Evolutionary conservation across 1,140 invertebrate genomes (phyloP), one percentile per base, ranked within the genome.

Genomic region (Schlechtendalia chinensis): DNA sequence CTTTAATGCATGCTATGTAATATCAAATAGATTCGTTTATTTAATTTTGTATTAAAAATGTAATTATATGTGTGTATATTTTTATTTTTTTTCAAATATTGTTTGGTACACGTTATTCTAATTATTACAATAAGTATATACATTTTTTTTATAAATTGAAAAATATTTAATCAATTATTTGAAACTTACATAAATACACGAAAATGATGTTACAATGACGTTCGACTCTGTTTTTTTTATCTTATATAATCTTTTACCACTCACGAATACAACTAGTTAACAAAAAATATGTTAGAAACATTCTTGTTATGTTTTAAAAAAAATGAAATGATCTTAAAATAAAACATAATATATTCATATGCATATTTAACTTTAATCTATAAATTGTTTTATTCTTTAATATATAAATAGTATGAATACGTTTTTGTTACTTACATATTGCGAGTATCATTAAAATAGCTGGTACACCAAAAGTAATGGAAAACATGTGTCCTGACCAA

Each of bases 401-500:
- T 39, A 39, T 39, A 39, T 39, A 4, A 39, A 39, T 39, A 4
- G 32, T 39, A 39, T 39, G 17, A 61, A 61, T 3, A 61, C 19
- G 29, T 14, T 19, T n/a, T 16, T 75, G 1, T 45, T 75, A 53
- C 88, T 89, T 88, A 94, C 93, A 84, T 74, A 95, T 89, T 5
- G 95, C 93, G n/a, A 93, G 74, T 19, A 94, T 85, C 94, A 97
- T 96, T 1, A 97, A 87, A 77, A 93, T 83, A 11, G 95, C 93
- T 0, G 97, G 96, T 11, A 98, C 89, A 3, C 95, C 93, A 86
- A 98, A 98, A 0, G 96, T 75, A 98, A 84, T 0, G 95, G 91
- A 84, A 94, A 98, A 84, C 97, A 98, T 61, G 90, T 89, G 8
- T 90, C 89, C 5, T 91, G 88, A 0, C 90, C 93, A 83, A 96